These are phyloP conservation scores for Microcebus jonahi DNA, from an alignment of 2,113 vertebrate genomes.

Conservation along the genomic window DNA sequence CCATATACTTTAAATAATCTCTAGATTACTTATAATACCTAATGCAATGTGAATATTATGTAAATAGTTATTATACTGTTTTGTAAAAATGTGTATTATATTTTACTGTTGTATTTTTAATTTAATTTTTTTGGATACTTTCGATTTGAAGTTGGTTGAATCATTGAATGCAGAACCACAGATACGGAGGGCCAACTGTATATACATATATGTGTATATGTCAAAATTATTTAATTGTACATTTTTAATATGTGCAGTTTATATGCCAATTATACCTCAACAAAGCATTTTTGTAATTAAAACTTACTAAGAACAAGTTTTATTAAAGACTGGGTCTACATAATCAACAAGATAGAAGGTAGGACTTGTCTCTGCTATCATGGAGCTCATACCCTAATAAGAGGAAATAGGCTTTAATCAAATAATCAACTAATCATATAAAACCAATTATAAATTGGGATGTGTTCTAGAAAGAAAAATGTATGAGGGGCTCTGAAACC, in stretches of 20 bases:
- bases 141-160: background rate
- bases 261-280: conserved; percentile 4
- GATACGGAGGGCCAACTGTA: background rate
- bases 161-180: background rate
- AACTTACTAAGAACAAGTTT: conserved; percentile 1
- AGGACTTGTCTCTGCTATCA: background rate
- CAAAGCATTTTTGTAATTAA: background rate
- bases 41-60: background rate
- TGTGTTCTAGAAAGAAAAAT: conserved; percentile 13
- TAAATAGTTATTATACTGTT: background rate
- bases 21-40: background rate
- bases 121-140: background rate
- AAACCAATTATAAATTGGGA: conserved; percentile 37
- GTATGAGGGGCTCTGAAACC: background rate
- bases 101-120: background rate
- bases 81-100: background rate
- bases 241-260: conserved; percentile 4
- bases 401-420: conserved; percentile 10
- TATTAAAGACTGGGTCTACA: background rate
- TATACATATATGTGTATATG: background rate
- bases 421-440: conserved; percentile 20
- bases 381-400: background rate
- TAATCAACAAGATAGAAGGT: background rate
- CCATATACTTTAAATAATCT: background rate
- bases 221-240: background rate